Evolutionary conservation across 1,140 invertebrate species (phyloP), one percentile per base, ranked within the genome.

Genomic region (Zaprionus tsacasi): DNA sequence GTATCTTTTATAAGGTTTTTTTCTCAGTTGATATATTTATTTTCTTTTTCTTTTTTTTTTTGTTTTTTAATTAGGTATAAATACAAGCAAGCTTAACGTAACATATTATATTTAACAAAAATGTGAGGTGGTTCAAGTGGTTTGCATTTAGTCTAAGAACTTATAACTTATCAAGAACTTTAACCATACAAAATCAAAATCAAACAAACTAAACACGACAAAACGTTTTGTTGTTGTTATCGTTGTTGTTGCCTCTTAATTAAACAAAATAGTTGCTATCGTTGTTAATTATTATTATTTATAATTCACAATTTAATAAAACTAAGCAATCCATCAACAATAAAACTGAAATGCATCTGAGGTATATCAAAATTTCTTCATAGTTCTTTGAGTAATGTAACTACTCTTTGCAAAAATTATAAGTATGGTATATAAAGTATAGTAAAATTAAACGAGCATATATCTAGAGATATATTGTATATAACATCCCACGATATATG

Each of bases 281-380:
- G 60, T 43, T 71, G 33, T 35, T 35, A 35, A 27, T 69, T 48
- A 36, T 59, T 12, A 11, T 63, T 59, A 43, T 59, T 57, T 50
- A 64, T 52, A 50, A 52, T 64, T 64, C 67, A 79, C 50, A 61
- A 50, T 79, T 71, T 45, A 78, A 70, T 91, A 83, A 76, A 76
- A 81, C 90, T 76, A 82, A 79, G 83, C 83, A 87, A 89, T 88
- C 66, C 67, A 77, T 74, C 82, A 89, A 89, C 86, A 89, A 90
- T 89, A 86, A 91, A 92, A 92, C 87, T 91, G 91, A 92, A 92
- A 92, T 92, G 91, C 91, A 89, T 91, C 75, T 92, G 91, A 92
- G 91, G 91, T 92, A 92, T 92, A 92, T 92, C 80, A 91, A 92
- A 92, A 89, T 92, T 92, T 91, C 82, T 91, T 92, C 90, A 79